Evolutionary conservation across 2,797 vertebrate species (phyloP).

Genomic region (Craterocephalus amniculus): DNA sequence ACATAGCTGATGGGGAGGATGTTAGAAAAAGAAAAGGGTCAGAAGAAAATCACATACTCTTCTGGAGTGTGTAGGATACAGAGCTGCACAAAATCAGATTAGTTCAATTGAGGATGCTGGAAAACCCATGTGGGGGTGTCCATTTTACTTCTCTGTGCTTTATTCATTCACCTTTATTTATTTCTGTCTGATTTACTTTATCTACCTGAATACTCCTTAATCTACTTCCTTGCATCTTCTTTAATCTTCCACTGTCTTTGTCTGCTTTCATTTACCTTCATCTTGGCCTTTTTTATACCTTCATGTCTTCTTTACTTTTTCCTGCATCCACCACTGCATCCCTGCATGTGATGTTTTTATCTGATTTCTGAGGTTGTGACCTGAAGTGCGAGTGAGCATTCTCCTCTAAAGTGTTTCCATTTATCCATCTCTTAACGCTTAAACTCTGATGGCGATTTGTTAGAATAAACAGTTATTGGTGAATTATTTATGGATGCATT

Average conservation of each 20-base stretch:
- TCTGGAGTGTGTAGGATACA: neutral
- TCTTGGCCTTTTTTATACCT: conserved; percentile 17
- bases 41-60: neutral
- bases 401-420: conserved; percentile 19
- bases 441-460: conserved; percentile 72
- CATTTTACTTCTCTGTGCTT: neutral
- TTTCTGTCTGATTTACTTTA: conserved; percentile 18
- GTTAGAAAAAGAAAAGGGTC: too few relatives aligned
- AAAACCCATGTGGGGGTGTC: neutral
- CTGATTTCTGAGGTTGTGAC: conserved; percentile 28
- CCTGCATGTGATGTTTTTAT: neutral
- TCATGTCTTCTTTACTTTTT: conserved; percentile 8
- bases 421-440: conserved; percentile 41
- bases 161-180: too few relatives aligned
- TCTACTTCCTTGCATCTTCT: neutral
- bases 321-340: neutral
- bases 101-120: neutral
- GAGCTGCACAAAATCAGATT: neutral
- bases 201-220: neutral
- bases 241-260: neutral
- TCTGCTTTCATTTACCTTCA: conserved; percentile 25
- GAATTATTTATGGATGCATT: conserved; percentile 65
- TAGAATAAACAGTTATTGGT: conserved; percentile 57
- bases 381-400: conserved; percentile 7
- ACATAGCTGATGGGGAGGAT: too few relatives aligned